Evolutionary conservation across 1,140 invertebrate genomes (phyloP).

Genomic region (Drosophila virilis): DNA sequence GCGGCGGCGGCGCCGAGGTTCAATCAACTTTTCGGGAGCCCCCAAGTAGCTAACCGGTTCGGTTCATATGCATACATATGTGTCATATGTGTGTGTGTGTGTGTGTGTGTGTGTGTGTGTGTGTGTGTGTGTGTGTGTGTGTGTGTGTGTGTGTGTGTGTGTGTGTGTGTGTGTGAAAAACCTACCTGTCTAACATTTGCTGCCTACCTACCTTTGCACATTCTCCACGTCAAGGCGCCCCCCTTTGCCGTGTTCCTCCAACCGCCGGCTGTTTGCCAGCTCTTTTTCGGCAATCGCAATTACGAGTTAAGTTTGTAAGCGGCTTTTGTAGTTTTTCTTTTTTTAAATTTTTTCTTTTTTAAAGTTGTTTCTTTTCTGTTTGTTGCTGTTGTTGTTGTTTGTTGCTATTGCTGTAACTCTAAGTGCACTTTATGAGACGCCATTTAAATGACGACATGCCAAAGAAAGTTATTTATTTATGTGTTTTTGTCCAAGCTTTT

Average conservation of each 20-base stretch:
- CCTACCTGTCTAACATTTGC: neutral
- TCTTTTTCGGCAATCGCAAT: constrained; percentile 70
- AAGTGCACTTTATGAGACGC: constrained; percentile 41
- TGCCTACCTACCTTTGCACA: constrained; percentile 8
- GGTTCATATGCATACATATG: neutral
- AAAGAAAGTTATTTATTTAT: constrained; percentile 40
- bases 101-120: neutral
- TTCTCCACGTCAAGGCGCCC: constrained; percentile 21
- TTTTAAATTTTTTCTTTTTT: constrained; percentile 9
- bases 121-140: neutral
- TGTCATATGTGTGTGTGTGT: neutral
- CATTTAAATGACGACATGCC: constrained; percentile 39
- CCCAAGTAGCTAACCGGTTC: constrained; percentile 57
- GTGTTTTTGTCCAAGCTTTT: constrained; percentile 13
- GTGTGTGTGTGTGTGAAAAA: neutral
- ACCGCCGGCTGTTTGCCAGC: neutral
- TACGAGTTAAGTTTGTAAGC: constrained; percentile 60
- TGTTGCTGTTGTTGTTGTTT: constrained; percentile 1
- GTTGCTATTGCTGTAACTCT: constrained; percentile 27
- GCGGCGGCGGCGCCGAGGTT: constrained; percentile 34
- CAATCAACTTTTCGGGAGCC: constrained; percentile 64
- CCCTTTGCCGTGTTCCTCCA: neutral
- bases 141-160: neutral
- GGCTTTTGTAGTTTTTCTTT: constrained; percentile 61
- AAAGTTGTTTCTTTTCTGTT: constrained; percentile 1